Evolutionary conservation across 2,797 vertebrate genomes (phyloP), one percentile per base, ranked within the genome.

Genomic region (Ateles fusciceps): DNA sequence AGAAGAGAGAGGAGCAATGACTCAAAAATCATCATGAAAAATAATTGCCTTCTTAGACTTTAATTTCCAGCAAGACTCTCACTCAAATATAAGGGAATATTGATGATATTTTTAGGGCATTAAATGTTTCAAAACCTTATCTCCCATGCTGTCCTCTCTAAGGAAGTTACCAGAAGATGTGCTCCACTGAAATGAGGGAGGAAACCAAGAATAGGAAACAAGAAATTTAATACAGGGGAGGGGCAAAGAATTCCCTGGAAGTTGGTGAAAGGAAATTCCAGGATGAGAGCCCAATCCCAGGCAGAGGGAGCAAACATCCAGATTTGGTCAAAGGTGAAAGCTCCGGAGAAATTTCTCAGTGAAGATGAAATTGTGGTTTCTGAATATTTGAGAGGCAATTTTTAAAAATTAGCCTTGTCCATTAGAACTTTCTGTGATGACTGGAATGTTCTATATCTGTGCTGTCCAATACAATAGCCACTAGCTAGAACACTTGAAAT

Each of bases 1-100:
- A 92, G 50, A 71, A 94, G 50, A 78, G 4, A 92, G 42, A 88
- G 28, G 39, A 81, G 83, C 22, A 81, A 42, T 61, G 39, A 24
- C 39, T 76, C 48, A 57, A 75, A 85, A 91, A 85, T 75, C 85
- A 22, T 64, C 72, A 71, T 71, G 19, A 75, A 94, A 93, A 88
- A 79, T 92, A 94, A 42, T 7, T 93, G 84, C 71, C 52, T 78
- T 57, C 46, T 30, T 74, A 75, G 10, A 75, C 84, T 72, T 89
- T 92, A 94, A 78, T 90, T 96, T 94, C 57, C 81, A 94, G 52
- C 30, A 17, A 85, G 78, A 88, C 3, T 59, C 55, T 75, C 72
- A 88, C 57, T 79, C 61, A 96, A 91, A 84, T 19, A 61, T 68
- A 48, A 91, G 14, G 9, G 22, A 52, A 93, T 24, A 87, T 84